A percentile compares a stretch with the other conserved stretches of the same genome.
Conservation (phyloP, 2,888 invertebrate genomes). For the Lasioglossum morio region DNA sequence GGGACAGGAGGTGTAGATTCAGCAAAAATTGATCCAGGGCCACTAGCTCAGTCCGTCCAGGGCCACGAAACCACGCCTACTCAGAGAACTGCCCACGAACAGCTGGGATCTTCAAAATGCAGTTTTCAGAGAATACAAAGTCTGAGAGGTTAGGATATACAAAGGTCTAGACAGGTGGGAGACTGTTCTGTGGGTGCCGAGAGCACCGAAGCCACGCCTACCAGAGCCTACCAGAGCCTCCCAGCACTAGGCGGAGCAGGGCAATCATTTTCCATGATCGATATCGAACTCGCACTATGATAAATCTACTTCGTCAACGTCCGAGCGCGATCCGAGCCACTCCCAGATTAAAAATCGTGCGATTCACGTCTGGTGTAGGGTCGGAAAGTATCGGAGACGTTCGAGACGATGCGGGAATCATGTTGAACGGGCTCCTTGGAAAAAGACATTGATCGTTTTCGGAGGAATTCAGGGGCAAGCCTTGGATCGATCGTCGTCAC, state of each 20-base stretch:
- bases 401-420: too few species aligned
- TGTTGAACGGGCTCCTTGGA: neutral
- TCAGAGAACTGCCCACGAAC: too few species aligned
- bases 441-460: neutral
- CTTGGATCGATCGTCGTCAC: conserved; percentile 50
- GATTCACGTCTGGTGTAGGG: neutral
- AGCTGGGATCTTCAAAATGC: neutral
- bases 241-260: neutral
- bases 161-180: neutral
- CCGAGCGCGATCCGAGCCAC: too few species aligned
- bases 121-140: neutral
- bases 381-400: too few species aligned
- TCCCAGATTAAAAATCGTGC: neutral
- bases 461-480: conserved; percentile 48
- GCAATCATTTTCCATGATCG: neutral
- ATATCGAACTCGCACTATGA: neutral
- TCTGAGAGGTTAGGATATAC: neutral
- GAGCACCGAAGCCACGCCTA: neutral
- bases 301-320: neutral
- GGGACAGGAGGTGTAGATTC: neutral
- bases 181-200: neutral
- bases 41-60: too few species aligned
- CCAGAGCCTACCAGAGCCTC: neutral
- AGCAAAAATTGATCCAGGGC: neutral
- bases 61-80: neutral